Base-by-base conservation (phyloP, 2,797 vertebrate genomes). In the Lates japonicus region DNA sequence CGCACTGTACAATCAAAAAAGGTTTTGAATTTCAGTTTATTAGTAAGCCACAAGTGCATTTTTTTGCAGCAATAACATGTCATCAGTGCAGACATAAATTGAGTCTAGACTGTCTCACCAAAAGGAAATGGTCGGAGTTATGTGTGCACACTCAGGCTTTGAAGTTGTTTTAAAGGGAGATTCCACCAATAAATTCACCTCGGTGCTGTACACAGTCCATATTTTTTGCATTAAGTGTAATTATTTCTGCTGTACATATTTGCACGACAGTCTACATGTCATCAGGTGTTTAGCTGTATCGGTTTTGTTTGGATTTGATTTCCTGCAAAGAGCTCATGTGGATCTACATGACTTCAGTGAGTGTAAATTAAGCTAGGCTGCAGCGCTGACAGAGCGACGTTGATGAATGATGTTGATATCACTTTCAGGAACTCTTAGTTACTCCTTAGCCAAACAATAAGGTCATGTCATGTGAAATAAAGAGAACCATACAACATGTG, bases 361-460 rank as follows among this genome's bases (percentile, higher is more conserved):
- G 83, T 42, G 80, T 87, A 88, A 87, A 87, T 85, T n/a, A 74
- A 83, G 61, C 74, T 25, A 1, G 42, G 58, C 82, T 55, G 81
- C 75, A 17, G 82, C 5, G 87, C 17, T 29, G 88, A 91, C 75
- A 64, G 87, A 92, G 44, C 62, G 88, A 85, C 86, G 7, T 57
- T 90, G 91, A 93, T 86, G 48, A 86, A 91, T 44, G 90, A 80
- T 88, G 87, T 85, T 88, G 81, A 88, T 82, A 82, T 87, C 73
- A 44, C 19, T 11, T 82, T 82, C 83, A 87, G 89, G 90, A 91
- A 91, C 86, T 89, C 86, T 82, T 72, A 37, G 78, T 80, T 78
- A 42, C 25, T 31, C 35, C 70, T 49, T 54, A 79, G 78, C 67
- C 76, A 89, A 91, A 85, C 85, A 87, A 68, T 29, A 29, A 29